A percentile compares a stretch with the other conserved stretches of the same genome.
phyloP scores from a whole-genome alignment of 2,113 vertebrate genomes.

The Prunella fulvescens region DNA sequence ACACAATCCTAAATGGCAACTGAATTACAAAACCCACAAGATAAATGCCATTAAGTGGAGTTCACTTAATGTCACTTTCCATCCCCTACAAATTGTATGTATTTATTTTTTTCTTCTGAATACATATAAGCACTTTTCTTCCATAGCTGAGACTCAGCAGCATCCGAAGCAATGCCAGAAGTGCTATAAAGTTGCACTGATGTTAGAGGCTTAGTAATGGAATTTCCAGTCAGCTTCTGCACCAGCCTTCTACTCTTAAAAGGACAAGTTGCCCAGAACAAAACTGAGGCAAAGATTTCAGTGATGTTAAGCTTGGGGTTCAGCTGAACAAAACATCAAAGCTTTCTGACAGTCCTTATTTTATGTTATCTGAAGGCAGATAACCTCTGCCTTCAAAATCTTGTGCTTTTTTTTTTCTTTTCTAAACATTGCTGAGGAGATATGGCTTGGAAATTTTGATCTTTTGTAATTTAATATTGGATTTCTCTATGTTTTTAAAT shows the following conservation, averaged over 20 bases:
- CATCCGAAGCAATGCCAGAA: not conserved
- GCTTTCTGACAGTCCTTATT: not conserved
- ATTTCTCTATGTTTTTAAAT: not conserved
- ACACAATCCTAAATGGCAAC: not conserved
- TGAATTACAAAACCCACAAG: not conserved
- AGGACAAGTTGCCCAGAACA: not conserved
- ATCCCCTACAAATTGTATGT: not conserved
- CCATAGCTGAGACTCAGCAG: not conserved
- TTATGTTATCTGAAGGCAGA: not conserved
- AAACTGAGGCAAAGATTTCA: not conserved
- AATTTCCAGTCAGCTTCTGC: not conserved
- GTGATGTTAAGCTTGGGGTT: not conserved
- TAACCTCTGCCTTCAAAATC: not conserved
- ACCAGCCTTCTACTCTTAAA: not conserved
- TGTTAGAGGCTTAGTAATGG: not conserved
- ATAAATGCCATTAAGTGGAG: not conserved
- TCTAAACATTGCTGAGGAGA: not conserved
- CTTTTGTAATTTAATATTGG: not conserved
- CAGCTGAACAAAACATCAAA: constrained; percentile 2
- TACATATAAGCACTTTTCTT: not conserved
- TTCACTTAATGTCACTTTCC: not conserved
- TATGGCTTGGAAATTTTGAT: not conserved
- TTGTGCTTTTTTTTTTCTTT: not conserved
- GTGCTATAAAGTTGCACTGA: not conserved
- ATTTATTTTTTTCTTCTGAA: not conserved